A percentile compares a stretch with the other conserved stretches of the same genome.
Evolutionary conservation across 2,113 vertebrate genomes (phyloP).

Genomic region (Onychostoma macrolepis): DNA sequence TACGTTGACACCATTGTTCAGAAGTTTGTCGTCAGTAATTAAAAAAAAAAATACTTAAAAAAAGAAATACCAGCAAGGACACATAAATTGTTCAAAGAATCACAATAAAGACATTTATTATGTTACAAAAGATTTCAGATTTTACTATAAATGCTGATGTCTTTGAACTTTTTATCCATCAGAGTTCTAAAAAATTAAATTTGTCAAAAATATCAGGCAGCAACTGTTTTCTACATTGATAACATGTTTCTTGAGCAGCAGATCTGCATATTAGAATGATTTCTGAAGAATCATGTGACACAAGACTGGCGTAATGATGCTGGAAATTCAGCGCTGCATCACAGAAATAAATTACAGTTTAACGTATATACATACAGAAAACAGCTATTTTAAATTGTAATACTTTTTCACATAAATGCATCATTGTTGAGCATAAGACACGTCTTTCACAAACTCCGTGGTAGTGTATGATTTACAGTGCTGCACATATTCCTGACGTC

Average conservation of each 20-base stretch:
- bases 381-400: neutral
- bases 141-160: neutral
- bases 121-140: neutral
- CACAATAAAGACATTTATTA: neutral
- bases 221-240: neutral
- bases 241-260: neutral
- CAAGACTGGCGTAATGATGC: neutral
- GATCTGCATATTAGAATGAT: neutral
- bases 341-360: neutral
- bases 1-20: neutral
- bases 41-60: too few relatives aligned
- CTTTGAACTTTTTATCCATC: neutral
- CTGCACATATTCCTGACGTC: neutral
- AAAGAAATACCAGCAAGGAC: neutral
- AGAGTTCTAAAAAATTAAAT: neutral
- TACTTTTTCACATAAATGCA: neutral
- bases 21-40: neutral
- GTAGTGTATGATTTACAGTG: neutral
- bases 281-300: neutral
- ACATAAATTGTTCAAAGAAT: neutral
- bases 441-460: too few relatives aligned
- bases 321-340: neutral
- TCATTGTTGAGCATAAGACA: neutral
- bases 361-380: neutral
- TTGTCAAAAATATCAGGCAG: neutral